Percentiles rank a stretch among this genome's conserved stretches.
These are phyloP conservation scores for Narcine bancroftii DNA, from an alignment of 2,113 vertebrate genomes.

Conservation along the genomic window DNA sequence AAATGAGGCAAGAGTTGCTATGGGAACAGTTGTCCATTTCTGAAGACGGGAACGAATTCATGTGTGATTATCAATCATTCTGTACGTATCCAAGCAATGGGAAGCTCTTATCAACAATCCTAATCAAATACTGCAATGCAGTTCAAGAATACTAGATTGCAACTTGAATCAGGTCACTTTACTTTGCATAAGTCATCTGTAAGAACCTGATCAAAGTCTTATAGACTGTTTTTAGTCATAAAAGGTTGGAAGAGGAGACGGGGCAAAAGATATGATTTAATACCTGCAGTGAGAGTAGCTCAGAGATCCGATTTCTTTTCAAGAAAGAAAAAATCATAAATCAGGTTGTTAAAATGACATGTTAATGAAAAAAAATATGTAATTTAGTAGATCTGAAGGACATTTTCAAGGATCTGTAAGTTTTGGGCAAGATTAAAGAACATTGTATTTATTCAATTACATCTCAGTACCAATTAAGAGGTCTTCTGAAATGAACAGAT, in stretches of 20 bases:
- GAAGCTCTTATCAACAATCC: slow-evolving; percentile 2
- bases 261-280: background rate
- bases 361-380: background rate
- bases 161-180: background rate
- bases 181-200: background rate
- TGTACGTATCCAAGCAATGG: background rate
- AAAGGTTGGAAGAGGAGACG: background rate
- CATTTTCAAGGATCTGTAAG: background rate
- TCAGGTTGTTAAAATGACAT: background rate
- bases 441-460: background rate
- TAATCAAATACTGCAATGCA: background rate
- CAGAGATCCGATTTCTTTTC: background rate
- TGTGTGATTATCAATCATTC: slow-evolving; percentile 24
- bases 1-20: background rate
- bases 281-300: background rate
- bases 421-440: background rate
- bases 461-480: background rate
- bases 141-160: background rate
- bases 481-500: too few species aligned
- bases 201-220: background rate
- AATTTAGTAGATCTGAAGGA: background rate
- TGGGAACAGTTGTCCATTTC: background rate
- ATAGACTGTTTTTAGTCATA: background rate
- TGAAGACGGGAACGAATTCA: background rate
- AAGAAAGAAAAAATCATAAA: background rate